phyloP scores from a whole-genome alignment of 2,888 invertebrate species.

The Pyrochroa serraticornis region DNA sequence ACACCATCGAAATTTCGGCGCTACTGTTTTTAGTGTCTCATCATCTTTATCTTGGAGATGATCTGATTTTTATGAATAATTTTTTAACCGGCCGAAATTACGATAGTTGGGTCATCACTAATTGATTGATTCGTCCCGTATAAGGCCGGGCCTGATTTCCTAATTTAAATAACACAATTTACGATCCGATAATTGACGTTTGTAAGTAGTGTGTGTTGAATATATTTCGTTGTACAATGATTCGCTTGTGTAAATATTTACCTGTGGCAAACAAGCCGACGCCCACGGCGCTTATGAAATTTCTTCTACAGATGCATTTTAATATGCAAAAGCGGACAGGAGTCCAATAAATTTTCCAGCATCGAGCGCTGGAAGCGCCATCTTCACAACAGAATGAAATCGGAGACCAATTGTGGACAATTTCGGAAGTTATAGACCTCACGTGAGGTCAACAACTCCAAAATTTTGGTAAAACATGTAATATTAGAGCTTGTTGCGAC shows the following conservation, averaged over 20 bases:
- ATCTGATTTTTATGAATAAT: too few relatives aligned
- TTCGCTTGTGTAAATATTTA: constrained; percentile 15
- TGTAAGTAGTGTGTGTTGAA: constrained; percentile 6
- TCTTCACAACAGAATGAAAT: background rate
- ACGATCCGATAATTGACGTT: background rate
- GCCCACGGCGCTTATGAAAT: constrained; percentile 10
- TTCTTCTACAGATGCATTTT: background rate
- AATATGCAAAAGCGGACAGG: constrained; percentile 2
- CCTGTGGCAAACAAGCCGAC: constrained; percentile 8
- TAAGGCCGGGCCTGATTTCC: too few relatives aligned
- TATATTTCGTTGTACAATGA: constrained; percentile 10
- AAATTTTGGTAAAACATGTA: too few relatives aligned
- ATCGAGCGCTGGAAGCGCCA: background rate
- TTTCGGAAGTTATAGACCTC: too few relatives aligned
- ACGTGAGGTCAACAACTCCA: too few relatives aligned
- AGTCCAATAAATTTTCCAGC: background rate
- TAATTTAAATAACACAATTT: background rate
- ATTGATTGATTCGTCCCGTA: too few relatives aligned
- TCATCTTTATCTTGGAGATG: too few relatives aligned
- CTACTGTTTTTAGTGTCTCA: too few relatives aligned
- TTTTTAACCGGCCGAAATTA: too few relatives aligned
- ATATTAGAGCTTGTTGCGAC: too few relatives aligned
- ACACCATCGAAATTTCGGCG: too few relatives aligned
- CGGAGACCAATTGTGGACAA: background rate
- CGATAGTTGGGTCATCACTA: too few relatives aligned